Conservation (phyloP, 2,113 vertebrate genomes). For the Oncorhynchus keta region DNA sequence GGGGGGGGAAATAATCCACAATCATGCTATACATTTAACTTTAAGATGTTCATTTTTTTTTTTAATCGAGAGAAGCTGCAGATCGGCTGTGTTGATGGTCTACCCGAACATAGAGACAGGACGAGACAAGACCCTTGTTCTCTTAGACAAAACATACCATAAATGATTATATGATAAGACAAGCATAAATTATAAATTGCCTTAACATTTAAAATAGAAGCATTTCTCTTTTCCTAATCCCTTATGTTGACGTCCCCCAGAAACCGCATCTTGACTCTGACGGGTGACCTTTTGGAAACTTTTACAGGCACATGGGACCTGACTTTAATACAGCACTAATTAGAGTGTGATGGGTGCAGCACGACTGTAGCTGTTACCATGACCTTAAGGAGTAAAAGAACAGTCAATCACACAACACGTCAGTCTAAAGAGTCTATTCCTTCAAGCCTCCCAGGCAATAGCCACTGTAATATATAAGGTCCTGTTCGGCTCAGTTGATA, state of each 20-base stretch:
- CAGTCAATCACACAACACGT: neutral
- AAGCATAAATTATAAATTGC: neutral
- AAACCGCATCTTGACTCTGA: neutral
- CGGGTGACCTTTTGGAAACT: conserved; percentile 37
- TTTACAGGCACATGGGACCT: conserved; percentile 14
- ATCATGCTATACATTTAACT: neutral
- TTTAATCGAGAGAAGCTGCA: neutral
- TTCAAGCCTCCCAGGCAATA: neutral
- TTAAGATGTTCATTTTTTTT: neutral
- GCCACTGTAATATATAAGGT: neutral
- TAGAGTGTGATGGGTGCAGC: conserved; percentile 14
- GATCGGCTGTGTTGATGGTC: neutral
- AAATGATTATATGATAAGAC: too few relatives aligned
- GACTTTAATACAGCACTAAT: conserved; percentile 41
- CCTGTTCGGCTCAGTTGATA: neutral
- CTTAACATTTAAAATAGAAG: neutral
- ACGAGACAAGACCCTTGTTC: neutral
- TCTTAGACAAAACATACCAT: too few relatives aligned
- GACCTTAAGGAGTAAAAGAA: conserved; percentile 33
- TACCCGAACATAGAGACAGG: neutral
- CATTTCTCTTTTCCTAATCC: neutral
- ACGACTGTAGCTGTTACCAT: neutral
- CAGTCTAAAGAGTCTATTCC: neutral
- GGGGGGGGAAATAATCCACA: neutral
- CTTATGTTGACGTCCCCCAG: neutral